phyloP scores from a whole-genome alignment of 2,797 vertebrate genomes.

The Stomatorhinus walkeri region DNA sequence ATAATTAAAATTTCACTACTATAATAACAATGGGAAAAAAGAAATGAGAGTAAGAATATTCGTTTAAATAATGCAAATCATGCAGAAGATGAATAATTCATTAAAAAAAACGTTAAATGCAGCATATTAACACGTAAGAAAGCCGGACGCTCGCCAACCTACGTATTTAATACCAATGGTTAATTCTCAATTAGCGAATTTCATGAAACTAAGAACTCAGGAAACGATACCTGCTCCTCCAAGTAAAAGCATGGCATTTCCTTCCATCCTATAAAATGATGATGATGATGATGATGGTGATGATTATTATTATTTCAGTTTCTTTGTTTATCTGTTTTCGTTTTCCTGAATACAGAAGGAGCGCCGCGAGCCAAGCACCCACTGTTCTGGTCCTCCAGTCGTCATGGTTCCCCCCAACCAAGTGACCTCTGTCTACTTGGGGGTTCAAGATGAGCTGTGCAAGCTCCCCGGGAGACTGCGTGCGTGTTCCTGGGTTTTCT shows the following conservation, averaged over 20 bases:
- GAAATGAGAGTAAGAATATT: neutral
- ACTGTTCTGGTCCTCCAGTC: neutral
- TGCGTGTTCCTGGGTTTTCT: constrained; percentile 48
- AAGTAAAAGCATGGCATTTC: neutral
- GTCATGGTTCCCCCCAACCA: constrained; percentile 11
- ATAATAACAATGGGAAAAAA: neutral
- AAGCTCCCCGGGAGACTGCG: constrained; percentile 73
- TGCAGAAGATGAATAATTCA: neutral
- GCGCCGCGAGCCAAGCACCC: constrained; percentile 5
- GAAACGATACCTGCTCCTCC: neutral
- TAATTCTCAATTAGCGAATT: neutral
- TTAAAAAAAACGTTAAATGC: neutral
- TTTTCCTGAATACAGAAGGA: constrained; percentile 29
- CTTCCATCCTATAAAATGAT: neutral
- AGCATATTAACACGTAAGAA: neutral
- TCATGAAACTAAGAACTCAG: neutral
- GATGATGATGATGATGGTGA: too few relatives aligned
- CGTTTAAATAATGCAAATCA: neutral
- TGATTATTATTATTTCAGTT: neutral
- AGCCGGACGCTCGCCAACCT: neutral
- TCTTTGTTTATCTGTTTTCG: neutral
- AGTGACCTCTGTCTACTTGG: constrained; percentile 19
- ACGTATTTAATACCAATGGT: neutral
- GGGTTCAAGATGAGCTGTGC: constrained; percentile 57
- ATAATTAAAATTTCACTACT: neutral